A percentile compares a stretch with the other conserved stretches of the same genome.
Evolutionary conservation across 2,797 vertebrate species (phyloP).

Genomic region (Cossypha caffra): DNA sequence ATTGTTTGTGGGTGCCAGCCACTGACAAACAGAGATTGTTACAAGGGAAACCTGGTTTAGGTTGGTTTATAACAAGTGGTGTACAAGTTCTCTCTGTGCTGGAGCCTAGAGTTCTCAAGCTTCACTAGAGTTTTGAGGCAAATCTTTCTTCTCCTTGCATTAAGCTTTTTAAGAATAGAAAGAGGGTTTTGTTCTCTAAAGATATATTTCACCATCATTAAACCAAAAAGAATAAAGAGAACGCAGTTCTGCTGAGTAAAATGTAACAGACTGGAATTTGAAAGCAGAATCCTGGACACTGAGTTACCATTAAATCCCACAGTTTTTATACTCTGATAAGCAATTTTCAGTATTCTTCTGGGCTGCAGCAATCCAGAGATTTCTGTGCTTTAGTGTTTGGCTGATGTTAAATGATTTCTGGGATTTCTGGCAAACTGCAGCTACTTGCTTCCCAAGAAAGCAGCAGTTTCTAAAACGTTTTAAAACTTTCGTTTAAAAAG

Average conservation of each 20-base stretch:
- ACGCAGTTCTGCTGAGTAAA: background rate
- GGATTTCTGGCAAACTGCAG: background rate
- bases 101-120: background rate
- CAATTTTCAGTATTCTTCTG: background rate
- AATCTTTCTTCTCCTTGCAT: background rate
- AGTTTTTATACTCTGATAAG: background rate
- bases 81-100: background rate
- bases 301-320: background rate
- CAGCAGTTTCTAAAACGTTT: background rate
- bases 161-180: background rate
- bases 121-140: background rate
- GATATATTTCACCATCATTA: background rate
- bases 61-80: background rate
- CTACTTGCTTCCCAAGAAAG: background rate
- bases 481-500: background rate
- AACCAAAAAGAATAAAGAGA: background rate
- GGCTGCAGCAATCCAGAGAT: fast-evolving
- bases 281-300: background rate
- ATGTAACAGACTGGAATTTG: background rate
- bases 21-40: background rate
- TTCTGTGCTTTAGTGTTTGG: background rate
- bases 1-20: background rate
- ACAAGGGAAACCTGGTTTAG: background rate
- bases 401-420: background rate
- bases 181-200: background rate